Percentiles rank a stretch among this genome's conserved stretches.
These are phyloP conservation scores for Hipposideros larvatus DNA, from an alignment of 2,797 vertebrate genomes.

Conservation along the genomic window DNA sequence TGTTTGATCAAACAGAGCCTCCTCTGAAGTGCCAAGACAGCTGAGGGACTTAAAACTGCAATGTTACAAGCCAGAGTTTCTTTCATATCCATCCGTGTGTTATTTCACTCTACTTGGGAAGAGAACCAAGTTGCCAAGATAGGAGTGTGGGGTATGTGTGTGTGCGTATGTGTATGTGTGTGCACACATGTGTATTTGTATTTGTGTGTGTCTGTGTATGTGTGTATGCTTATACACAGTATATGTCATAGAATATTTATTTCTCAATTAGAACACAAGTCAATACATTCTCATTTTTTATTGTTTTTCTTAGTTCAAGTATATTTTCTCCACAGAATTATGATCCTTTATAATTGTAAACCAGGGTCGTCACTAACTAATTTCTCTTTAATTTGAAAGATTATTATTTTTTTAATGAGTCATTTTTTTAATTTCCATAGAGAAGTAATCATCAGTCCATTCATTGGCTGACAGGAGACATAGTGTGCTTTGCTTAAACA, in stretches of 20 bases:
- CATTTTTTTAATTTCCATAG: neutral
- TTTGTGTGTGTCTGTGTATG: too few species aligned
- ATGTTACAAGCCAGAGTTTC: conserved; percentile 70
- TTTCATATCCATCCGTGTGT: conserved; percentile 67
- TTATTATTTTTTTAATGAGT: neutral
- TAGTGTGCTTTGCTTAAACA: neutral
- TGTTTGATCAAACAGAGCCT: conserved; percentile 83
- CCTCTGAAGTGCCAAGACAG: conserved; percentile 69
- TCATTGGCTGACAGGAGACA: neutral
- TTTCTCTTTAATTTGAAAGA: conserved; percentile 14
- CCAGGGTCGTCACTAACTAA: neutral
- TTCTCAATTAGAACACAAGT: neutral
- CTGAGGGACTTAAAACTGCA: conserved; percentile 71
- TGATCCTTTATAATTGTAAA: neutral
- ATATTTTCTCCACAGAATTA: neutral
- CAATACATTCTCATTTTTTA: neutral
- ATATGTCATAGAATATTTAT: neutral
- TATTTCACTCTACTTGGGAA: conserved; percentile 68
- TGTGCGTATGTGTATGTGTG: too few species aligned
- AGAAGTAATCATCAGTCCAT: neutral
- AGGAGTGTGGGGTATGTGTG: neutral
- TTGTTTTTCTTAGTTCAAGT: neutral
- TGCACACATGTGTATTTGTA: neutral
- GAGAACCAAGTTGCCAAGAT: neutral
- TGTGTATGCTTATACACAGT: neutral